phyloP scores from a whole-genome alignment of 2,113 vertebrate species.

The Protobothrops mucrosquamatus region DNA sequence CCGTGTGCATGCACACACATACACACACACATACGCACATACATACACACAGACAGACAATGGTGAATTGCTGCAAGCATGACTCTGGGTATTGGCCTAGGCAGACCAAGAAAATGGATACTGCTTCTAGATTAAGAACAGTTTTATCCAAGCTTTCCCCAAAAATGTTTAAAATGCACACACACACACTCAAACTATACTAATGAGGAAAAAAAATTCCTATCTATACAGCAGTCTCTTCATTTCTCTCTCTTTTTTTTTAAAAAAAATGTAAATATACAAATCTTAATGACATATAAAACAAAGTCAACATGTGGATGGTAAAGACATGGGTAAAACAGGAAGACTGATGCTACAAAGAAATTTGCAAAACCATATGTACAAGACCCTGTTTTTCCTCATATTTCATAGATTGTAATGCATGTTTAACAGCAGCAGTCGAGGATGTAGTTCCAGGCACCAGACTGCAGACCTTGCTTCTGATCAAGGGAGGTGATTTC shows the following conservation, averaged over 20 bases:
- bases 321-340: slow-evolving; percentile 86
- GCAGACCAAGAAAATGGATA: slow-evolving; percentile 80
- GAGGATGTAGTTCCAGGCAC: slow-evolving; percentile 84
- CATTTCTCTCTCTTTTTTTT: slow-evolving; percentile 57
- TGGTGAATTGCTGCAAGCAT: slow-evolving; percentile 62
- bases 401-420: slow-evolving; percentile 81
- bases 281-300: slow-evolving; percentile 87
- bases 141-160: slow-evolving; percentile 86
- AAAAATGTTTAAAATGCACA: slow-evolving; percentile 73
- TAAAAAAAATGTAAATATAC: slow-evolving; percentile 80
- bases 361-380: slow-evolving; percentile 94
- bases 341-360: slow-evolving; percentile 98
- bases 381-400: slow-evolving; percentile 99
- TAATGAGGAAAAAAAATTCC: slow-evolving; percentile 81
- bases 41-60: slow-evolving; percentile 30
- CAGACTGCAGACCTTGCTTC: slow-evolving; percentile 73
- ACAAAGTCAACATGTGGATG: slow-evolving; percentile 85
- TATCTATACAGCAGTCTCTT: slow-evolving; percentile 82
- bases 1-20: not conserved
- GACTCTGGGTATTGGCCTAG: slow-evolving; percentile 67
- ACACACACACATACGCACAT: not conserved
- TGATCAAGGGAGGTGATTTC: slow-evolving; percentile 59
- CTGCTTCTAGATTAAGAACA: slow-evolving; percentile 77
- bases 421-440: slow-evolving; percentile 90
- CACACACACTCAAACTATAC: slow-evolving; percentile 79